Evolutionary conservation across 1,140 invertebrate species (phyloP).

Genomic region (Oedothorax gibbosus): DNA sequence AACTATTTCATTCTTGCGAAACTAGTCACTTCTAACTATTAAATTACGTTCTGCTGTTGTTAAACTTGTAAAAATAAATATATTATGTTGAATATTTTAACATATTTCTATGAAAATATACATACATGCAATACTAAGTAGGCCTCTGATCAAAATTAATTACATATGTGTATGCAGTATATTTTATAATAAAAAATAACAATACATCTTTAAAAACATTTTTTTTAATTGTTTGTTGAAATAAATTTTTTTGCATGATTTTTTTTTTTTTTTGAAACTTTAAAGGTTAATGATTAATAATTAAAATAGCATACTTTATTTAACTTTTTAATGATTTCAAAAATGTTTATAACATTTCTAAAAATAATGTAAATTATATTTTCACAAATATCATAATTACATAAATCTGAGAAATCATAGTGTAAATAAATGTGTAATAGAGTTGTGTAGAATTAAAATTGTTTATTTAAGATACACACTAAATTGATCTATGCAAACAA

Average conservation of each 20-base stretch:
- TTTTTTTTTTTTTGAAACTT: too few species aligned
- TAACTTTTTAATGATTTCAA: too few species aligned
- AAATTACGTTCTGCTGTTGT: constrained; percentile 37
- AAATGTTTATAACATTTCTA: too few species aligned
- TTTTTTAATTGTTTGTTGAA: not conserved
- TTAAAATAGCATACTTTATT: too few species aligned
- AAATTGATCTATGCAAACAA: too few species aligned
- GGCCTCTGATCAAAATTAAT: constrained; percentile 57
- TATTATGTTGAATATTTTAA: constrained; percentile 58
- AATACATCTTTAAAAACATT: not conserved
- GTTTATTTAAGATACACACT: not conserved
- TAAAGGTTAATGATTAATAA: too few species aligned
- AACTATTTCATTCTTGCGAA: constrained; percentile 43
- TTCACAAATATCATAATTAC: too few species aligned
- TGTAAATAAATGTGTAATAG: not conserved
- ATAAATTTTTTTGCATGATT: not conserved
- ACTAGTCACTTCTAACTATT: constrained; percentile 25
- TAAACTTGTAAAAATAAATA: constrained; percentile 58
- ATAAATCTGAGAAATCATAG: not conserved
- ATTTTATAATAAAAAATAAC: constrained; percentile 46
- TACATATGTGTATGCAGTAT: constrained; percentile 47
- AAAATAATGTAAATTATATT: too few species aligned
- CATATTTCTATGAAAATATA: constrained; percentile 59
- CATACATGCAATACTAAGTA: constrained; percentile 56
- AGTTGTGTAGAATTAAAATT: not conserved